phyloP scores from a whole-genome alignment of 35 echinoderm and acorn worm genomes.

The Lytechinus variegatus region DNA sequence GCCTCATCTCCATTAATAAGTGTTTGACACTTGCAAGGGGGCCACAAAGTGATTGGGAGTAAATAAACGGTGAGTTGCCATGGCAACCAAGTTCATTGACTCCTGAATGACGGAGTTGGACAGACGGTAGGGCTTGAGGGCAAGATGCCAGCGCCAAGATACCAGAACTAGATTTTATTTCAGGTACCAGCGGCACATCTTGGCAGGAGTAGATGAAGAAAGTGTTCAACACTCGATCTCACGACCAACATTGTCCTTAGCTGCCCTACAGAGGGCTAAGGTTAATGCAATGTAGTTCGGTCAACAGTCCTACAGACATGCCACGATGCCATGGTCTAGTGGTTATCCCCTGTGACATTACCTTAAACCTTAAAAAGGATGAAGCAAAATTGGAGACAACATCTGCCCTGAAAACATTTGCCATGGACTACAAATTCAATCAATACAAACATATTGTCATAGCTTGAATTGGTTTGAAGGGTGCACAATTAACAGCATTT shows the following conservation, averaged over 20 bases:
- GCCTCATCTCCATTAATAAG: slow-evolving; percentile 18
- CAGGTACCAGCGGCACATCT: background rate
- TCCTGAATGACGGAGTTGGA: background rate
- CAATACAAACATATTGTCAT: background rate
- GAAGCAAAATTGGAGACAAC: background rate
- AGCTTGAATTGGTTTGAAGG: background rate
- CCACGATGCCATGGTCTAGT: background rate
- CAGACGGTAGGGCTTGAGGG: background rate
- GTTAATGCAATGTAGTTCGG: background rate
- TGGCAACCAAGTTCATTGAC: slow-evolving; percentile 34
- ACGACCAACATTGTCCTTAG: background rate
- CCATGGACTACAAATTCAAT: background rate
- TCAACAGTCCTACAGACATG: background rate
- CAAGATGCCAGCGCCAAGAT: slow-evolving; percentile 6
- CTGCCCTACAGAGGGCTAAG: background rate
- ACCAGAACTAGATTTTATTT: background rate
- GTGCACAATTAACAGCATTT: background rate
- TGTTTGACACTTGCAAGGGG: background rate
- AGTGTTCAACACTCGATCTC: background rate
- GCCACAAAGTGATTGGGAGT: slow-evolving; percentile 16
- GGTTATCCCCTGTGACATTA: background rate
- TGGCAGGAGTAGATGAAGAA: background rate
- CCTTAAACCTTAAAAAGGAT: background rate
- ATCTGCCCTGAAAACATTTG: background rate
- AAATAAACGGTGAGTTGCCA: slow-evolving; percentile 34